These are phyloP conservation scores for pig (Sus scrofa) DNA, from an alignment of 2,113 vertebrate genomes.

Conservation along the genomic window DNA sequence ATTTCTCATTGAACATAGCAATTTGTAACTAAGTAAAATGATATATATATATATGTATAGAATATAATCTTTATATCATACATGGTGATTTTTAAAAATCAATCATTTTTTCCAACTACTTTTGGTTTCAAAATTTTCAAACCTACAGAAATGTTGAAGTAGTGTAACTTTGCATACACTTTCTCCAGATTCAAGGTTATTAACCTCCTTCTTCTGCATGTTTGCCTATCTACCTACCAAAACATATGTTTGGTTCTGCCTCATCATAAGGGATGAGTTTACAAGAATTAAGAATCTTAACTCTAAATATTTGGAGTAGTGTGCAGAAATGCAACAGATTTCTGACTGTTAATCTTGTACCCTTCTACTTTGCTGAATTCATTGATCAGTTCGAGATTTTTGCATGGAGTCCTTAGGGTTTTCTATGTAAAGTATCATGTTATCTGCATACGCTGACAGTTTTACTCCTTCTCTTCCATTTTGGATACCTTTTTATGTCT, in stretches of 20 bases:
- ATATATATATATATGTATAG: no score
- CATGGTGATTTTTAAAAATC: neutral
- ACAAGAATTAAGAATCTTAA: neutral
- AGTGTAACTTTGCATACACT: neutral
- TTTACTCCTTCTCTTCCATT: no score
- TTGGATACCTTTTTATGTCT: no score
- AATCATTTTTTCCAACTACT: neutral
- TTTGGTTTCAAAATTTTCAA: neutral
- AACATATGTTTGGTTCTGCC: neutral
- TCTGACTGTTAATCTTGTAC: no score
- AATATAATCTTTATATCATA: neutral
- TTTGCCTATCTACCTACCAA: neutral
- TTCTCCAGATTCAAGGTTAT: neutral
- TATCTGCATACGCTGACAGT: no score
- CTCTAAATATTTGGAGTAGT: neutral
- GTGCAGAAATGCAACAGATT: no score
- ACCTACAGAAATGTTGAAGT: neutral
- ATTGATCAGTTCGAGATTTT: no score
- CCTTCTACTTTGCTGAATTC: no score
- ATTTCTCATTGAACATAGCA: neutral
- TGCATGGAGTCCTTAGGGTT: no score
- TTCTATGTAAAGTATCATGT: no score
- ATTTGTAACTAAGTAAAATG: neutral
- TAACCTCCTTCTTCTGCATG: neutral
- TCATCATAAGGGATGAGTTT: neutral